These are phyloP conservation scores for Fragum sueziense DNA, from an alignment of 2,888 invertebrate genomes.

Conservation along the genomic window DNA sequence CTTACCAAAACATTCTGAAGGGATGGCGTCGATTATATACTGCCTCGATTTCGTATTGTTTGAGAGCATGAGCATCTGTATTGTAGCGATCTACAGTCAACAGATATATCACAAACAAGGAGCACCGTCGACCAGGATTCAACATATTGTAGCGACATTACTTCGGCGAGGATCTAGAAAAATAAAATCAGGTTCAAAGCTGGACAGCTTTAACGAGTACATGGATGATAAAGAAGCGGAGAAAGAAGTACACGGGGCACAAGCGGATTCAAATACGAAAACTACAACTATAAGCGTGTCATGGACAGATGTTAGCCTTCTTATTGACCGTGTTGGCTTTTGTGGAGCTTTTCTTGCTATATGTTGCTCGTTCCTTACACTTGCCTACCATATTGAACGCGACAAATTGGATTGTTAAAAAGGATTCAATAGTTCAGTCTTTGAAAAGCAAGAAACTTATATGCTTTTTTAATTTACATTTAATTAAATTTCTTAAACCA, in stretches of 20 bases:
- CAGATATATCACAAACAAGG: not conserved
- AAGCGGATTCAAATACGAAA: not conserved
- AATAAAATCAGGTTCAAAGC: not conserved
- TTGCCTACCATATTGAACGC: not conserved
- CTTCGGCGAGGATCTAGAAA: not conserved
- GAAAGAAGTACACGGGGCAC: no score
- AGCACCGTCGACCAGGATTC: not conserved
- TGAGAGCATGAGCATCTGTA: conserved; percentile 30
- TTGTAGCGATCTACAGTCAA: not conserved
- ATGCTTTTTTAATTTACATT: no score
- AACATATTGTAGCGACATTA: not conserved
- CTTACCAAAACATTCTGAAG: conserved; percentile 36
- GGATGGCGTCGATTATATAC: conserved; percentile 33
- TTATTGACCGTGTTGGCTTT: not conserved
- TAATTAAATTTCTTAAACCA: no score
- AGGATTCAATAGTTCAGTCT: no score
- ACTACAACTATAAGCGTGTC: not conserved
- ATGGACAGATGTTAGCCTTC: not conserved
- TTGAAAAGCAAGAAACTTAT: no score
- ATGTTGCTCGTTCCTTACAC: not conserved
- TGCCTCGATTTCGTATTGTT: conserved; percentile 22
- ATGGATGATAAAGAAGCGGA: not conserved
- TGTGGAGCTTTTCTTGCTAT: not conserved
- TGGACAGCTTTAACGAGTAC: not conserved
- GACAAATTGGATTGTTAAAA: not conserved